These are phyloP conservation scores for Eonycteris spelaea DNA, from an alignment of 2,113 vertebrate species.

Conservation along the genomic window DNA sequence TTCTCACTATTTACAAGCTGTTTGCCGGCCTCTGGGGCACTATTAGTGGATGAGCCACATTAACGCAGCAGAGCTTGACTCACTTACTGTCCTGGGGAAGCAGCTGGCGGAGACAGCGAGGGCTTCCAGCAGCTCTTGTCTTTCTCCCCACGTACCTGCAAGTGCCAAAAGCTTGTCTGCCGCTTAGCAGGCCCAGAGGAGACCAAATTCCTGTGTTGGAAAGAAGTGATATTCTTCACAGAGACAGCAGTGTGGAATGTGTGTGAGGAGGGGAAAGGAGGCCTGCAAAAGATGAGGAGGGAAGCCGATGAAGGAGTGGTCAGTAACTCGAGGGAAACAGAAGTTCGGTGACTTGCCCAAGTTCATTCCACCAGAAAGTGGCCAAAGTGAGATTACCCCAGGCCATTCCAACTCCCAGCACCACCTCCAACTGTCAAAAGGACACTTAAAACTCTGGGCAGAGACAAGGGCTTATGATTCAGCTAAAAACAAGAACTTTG, in stretches of 20 bases:
- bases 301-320: background rate
- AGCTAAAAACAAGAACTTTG: background rate
- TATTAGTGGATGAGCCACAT: slow-evolving; percentile 62
- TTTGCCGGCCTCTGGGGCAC: slow-evolving; percentile 68
- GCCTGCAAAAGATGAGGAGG: background rate
- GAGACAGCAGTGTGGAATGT: background rate
- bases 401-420: background rate
- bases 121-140: slow-evolving; percentile 26
- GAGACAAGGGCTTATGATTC: background rate
- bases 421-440: background rate
- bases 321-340: background rate
- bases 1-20: slow-evolving; percentile 67
- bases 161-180: background rate
- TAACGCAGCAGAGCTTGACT: slow-evolving; percentile 56
- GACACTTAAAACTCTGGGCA: background rate
- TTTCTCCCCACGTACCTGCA: background rate
- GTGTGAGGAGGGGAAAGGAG: background rate
- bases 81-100: slow-evolving; percentile 61
- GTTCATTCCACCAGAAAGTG: background rate
- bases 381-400: background rate
- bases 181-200: background rate
- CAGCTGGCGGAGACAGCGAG: slow-evolving; percentile 68
- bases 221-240: background rate
- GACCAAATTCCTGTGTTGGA: background rate
- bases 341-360: background rate